Evolutionary conservation across 2,797 vertebrate genomes (phyloP).

Genomic region (Leptoclinus maculatus): DNA sequence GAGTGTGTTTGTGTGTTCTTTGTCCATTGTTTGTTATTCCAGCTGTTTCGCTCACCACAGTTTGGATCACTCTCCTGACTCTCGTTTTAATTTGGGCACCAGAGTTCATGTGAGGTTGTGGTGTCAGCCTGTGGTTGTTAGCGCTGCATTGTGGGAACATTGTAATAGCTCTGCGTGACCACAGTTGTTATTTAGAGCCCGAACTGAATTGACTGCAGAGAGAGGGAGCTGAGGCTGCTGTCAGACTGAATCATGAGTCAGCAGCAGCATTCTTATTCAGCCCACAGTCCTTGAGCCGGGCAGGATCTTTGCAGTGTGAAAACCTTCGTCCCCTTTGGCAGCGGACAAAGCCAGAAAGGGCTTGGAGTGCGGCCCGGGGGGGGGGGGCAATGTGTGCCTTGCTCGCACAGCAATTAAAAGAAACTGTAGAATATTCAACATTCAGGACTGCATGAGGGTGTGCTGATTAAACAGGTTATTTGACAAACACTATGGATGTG

Average conservation of each 20-base stretch:
- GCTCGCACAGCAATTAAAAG: constrained; percentile 41
- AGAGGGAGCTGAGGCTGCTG: constrained; percentile 47
- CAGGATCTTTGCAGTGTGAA: constrained; percentile 59
- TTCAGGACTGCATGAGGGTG: too few relatives aligned
- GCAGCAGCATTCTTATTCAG: constrained; percentile 61
- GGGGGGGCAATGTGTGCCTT: constrained; percentile 18
- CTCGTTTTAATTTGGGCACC: constrained; percentile 39
- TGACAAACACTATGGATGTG: neutral
- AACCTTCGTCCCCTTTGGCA: constrained; percentile 53
- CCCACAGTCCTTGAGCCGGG: constrained; percentile 54
- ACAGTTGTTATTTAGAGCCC: constrained; percentile 63
- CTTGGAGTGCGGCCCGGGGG: constrained; percentile 29
- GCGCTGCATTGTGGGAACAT: constrained; percentile 66
- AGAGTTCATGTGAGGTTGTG: constrained; percentile 61
- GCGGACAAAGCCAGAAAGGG: constrained; percentile 35
- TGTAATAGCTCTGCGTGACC: constrained; percentile 53
- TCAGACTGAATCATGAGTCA: constrained; percentile 68
- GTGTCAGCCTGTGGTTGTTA: constrained; percentile 64
- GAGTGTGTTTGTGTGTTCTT: constrained; percentile 25
- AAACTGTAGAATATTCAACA: constrained; percentile 2
- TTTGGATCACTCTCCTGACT: constrained; percentile 41
- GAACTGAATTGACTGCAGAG: constrained; percentile 49
- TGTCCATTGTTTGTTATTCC: constrained; percentile 61
- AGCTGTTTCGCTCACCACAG: constrained; percentile 54
- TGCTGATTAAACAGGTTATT: neutral